These are phyloP conservation scores for Novumbra hubbsi DNA, from an alignment of 2,797 vertebrate species.

Conservation along the genomic window DNA sequence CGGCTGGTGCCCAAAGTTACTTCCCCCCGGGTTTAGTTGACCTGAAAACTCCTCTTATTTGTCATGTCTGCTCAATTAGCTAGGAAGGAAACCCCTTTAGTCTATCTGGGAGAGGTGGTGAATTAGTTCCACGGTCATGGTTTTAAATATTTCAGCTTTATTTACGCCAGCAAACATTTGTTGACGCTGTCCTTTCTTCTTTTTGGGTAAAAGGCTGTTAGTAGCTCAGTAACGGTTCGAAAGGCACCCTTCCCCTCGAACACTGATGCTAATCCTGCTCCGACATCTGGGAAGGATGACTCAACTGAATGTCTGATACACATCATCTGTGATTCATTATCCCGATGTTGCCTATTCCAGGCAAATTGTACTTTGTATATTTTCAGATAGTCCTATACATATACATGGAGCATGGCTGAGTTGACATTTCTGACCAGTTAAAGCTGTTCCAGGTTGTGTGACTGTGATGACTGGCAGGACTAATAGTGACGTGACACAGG, in stretches of 20 bases:
- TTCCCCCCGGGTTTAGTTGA: slow-evolving; percentile 70
- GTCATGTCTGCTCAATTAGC: slow-evolving; percentile 65
- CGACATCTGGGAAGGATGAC: slow-evolving; percentile 78
- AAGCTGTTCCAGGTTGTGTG: slow-evolving; percentile 68
- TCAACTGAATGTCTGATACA: slow-evolving; percentile 72
- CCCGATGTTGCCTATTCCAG: slow-evolving; percentile 67
- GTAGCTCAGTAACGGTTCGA: slow-evolving; percentile 58
- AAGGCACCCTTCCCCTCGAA: slow-evolving; percentile 46
- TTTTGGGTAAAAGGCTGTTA: slow-evolving; percentile 37
- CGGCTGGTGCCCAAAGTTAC: slow-evolving; percentile 56
- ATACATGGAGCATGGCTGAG: slow-evolving; percentile 70
- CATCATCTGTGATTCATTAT: slow-evolving; percentile 77
- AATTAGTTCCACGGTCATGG: slow-evolving; percentile 23
- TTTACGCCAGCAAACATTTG: slow-evolving; percentile 55
- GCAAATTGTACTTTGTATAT: slow-evolving; percentile 77
- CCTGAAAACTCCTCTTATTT: slow-evolving; percentile 72
- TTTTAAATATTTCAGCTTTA: slow-evolving; percentile 13
- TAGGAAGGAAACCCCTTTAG: slow-evolving; percentile 54
- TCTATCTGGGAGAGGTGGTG: slow-evolving; percentile 46
- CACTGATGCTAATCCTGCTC: slow-evolving; percentile 68
- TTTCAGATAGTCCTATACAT: slow-evolving; percentile 74
- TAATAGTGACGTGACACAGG: slow-evolving; percentile 66
- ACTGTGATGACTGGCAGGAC: slow-evolving; percentile 61
- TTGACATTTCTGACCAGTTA: slow-evolving; percentile 56
- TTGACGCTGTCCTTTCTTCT: slow-evolving; percentile 41